phyloP scores from a whole-genome alignment of 2,113 vertebrate genomes.

The Toxotes chatareus region DNA sequence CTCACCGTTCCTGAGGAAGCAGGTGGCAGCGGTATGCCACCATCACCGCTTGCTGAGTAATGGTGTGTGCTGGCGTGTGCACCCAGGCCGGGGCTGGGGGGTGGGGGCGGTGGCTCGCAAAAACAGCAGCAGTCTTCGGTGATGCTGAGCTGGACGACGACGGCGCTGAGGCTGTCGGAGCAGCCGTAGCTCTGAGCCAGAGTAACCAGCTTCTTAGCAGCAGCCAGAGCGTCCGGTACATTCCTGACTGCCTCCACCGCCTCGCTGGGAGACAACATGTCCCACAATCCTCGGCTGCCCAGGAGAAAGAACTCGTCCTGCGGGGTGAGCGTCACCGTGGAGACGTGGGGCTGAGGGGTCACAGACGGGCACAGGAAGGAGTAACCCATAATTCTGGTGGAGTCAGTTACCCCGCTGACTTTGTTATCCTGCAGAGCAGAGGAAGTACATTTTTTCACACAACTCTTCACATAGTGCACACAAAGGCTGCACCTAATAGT shows the following conservation, averaged over 20 bases:
- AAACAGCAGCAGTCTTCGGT: slow-evolving; percentile 94
- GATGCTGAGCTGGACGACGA: slow-evolving; percentile 94
- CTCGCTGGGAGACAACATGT: slow-evolving; percentile 89
- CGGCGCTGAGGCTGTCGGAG: slow-evolving; percentile 92
- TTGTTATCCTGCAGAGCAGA: slow-evolving; percentile 91
- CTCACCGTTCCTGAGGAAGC: slow-evolving; percentile 89
- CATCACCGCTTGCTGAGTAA: slow-evolving; percentile 73
- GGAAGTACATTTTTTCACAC: no score
- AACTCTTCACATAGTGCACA: no score
- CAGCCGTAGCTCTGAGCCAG: slow-evolving; percentile 96
- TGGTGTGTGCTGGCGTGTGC: slow-evolving; percentile 77
- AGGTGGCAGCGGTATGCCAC: slow-evolving; percentile 69
- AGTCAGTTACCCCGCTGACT: slow-evolving; percentile 95
- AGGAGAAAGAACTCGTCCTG: slow-evolving; percentile 97
- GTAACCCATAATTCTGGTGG: slow-evolving; percentile 95
- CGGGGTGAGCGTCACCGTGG: slow-evolving; percentile 91
- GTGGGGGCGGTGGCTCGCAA: slow-evolving; percentile 78
- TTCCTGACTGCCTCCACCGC: slow-evolving; percentile 92
- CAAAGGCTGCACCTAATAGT: no score
- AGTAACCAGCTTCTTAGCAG: slow-evolving; percentile 95
- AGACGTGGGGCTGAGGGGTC: slow-evolving; percentile 91
- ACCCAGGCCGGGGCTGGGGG: slow-evolving; percentile 86
- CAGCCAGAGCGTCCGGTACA: slow-evolving; percentile 91
- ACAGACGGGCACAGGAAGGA: slow-evolving; percentile 96
- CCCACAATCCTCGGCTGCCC: slow-evolving; percentile 95